These are phyloP conservation scores for Cephus sareptanus DNA, from an alignment of 2,888 invertebrate genomes.

Conservation along the genomic window DNA sequence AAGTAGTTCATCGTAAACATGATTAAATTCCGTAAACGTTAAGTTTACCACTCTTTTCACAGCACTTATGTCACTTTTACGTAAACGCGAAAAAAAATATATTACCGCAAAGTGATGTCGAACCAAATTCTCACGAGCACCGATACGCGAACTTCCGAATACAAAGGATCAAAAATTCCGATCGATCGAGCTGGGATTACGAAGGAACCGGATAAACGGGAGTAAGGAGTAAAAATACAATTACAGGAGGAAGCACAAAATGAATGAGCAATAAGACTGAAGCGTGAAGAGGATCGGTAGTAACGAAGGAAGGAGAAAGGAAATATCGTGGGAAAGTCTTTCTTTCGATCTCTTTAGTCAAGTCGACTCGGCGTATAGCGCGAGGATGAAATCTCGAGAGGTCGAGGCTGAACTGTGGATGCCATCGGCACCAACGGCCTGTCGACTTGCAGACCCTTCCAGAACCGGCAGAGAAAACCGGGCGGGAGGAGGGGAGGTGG, in stretches of 20 bases:
- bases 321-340: background rate
- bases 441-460: slow-evolving; percentile 29
- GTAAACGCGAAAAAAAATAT: background rate
- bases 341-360: background rate
- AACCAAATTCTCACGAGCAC: background rate
- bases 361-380: background rate
- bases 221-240: slow-evolving; percentile 4
- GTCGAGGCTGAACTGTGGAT: slow-evolving; percentile 39
- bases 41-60: background rate
- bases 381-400: slow-evolving; percentile 31
- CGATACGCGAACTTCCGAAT: background rate
- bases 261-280: background rate
- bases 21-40: background rate
- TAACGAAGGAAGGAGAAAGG: slow-evolving; percentile 1
- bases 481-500: slow-evolving; percentile 8
- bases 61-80: background rate
- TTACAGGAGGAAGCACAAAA: background rate
- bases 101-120: background rate
- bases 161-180: background rate
- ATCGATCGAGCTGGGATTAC: background rate
- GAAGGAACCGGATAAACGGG: background rate
- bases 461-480: slow-evolving; percentile 13
- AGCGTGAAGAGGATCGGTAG: slow-evolving; percentile 5
- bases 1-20: background rate
- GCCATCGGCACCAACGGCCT: slow-evolving; percentile 28